Evolutionary conservation across 64 coral and sea anemone species (phyloP), one percentile per base, ranked within the genome.

Genomic region (Montipora efflorescens): DNA sequence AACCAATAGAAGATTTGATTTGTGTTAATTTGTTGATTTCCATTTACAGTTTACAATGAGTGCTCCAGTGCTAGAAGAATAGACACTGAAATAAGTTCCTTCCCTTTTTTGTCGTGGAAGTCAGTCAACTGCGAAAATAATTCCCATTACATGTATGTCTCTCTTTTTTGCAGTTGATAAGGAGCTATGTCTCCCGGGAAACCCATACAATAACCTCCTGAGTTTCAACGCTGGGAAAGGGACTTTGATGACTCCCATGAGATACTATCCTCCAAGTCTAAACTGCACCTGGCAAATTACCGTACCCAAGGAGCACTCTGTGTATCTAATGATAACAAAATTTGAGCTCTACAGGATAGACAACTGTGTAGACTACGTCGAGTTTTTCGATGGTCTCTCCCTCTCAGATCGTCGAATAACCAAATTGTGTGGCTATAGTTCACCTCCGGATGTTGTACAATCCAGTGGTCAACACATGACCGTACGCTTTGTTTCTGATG

Each of bases 221-320:
- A 19, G 5, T 9, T 6, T 92, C 4, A 49, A 49, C 6, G 55
- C 50, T 10, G 5, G n/a, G 0, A 67, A 73, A 44, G 94, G 94
- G 5, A 59, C 68, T 1, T 66, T 95, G 43, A 68, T 13, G 10
- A 88, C 49, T 55, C 94, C 94, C 16, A 14, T 44, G 79, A 83
- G 57, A 19, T 46, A 76, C 53, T 94, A 84, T 72, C 94, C 94
- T 2, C 36, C 83, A 3, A 82, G 79, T 75, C 89, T 96, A 52
- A 89, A 74, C 2, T 96, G 95, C 19, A 20, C 61, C 18, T 96
- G 95, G 95, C 59, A 46, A 13, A 89, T 96, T 25, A 77, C 47
- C 3, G 90, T 85, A 18, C 87, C 47, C 3, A 22, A 61, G 7
- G 90, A 79, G 0, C 83, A 96, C 19, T 6, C 15, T 44, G 79